phyloP scores from a whole-genome alignment of 2,797 vertebrate genomes.

The Petrocephalus sullivani region DNA sequence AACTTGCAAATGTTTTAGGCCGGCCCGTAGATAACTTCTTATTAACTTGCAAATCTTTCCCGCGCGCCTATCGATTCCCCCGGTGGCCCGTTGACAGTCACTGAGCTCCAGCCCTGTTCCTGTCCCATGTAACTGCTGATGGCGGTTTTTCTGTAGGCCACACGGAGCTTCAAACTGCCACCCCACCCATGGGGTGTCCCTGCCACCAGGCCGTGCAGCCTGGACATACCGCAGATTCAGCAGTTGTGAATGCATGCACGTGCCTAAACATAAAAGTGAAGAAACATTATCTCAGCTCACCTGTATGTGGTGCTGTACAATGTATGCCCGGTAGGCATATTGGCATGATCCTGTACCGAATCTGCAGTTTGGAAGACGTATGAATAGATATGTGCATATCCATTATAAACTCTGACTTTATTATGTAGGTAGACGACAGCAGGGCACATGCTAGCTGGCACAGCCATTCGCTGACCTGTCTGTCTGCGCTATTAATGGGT shows the following conservation, averaged over 20 bases:
- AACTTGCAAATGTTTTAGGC: slow-evolving; percentile 38
- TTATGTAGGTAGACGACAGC: background rate
- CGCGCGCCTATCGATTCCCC: slow-evolving; percentile 22
- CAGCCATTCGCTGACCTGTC: background rate
- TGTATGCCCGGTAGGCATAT: background rate
- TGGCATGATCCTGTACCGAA: background rate
- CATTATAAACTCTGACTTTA: background rate
- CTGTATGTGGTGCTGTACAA: background rate
- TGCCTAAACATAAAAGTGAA: background rate
- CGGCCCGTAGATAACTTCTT: slow-evolving; percentile 37
- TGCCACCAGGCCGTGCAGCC: background rate
- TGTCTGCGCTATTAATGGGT: background rate
- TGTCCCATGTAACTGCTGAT: background rate
- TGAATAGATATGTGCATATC: background rate
- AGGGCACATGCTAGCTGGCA: background rate
- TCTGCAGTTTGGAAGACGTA: background rate
- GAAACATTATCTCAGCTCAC: background rate
- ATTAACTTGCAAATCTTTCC: slow-evolving; percentile 45
- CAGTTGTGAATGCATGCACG: background rate
- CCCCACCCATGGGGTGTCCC: background rate
- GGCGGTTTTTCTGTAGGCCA: background rate
- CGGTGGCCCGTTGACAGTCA: slow-evolving; percentile 1
- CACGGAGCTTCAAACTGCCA: background rate
- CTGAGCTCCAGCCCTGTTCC: background rate
- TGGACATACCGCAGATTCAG: background rate